Conservation (phyloP, 2,113 vertebrate species). For the Nesospiza acunhae region DNA sequence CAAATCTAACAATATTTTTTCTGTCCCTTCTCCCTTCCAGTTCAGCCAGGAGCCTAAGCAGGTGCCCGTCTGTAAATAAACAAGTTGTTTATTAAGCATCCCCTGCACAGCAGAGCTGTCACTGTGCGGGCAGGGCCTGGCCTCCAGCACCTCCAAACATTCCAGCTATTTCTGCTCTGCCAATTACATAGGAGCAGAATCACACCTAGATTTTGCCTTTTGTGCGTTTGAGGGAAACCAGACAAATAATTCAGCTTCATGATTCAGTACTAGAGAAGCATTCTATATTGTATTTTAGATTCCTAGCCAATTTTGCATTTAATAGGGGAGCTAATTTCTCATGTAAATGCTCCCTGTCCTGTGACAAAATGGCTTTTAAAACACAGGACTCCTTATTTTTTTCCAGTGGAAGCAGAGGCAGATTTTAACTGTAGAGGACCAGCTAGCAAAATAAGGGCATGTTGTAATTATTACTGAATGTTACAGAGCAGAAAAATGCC, state of each 20-base stretch:
- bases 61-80: background rate
- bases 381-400: rapidly evolving
- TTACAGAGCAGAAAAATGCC: rapidly evolving
- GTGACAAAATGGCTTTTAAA: background rate
- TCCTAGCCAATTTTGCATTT: background rate
- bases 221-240: background rate
- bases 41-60: background rate
- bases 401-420: background rate
- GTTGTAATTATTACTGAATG: background rate
- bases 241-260: background rate
- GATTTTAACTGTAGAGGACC: background rate
- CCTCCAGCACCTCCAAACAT: background rate
- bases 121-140: background rate
- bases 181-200: rapidly evolving
- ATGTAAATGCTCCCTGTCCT: background rate
- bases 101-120: background rate
- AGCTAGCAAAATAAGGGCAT: background rate
- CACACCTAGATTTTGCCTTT: background rate
- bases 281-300: background rate
- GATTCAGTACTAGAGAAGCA: background rate
- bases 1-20: background rate
- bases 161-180: background rate
- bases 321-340: background rate
- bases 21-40: background rate
- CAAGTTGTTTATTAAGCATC: background rate